Base-by-base conservation (phyloP, 2,888 invertebrate species). In the Chironomus tentans region DNA sequence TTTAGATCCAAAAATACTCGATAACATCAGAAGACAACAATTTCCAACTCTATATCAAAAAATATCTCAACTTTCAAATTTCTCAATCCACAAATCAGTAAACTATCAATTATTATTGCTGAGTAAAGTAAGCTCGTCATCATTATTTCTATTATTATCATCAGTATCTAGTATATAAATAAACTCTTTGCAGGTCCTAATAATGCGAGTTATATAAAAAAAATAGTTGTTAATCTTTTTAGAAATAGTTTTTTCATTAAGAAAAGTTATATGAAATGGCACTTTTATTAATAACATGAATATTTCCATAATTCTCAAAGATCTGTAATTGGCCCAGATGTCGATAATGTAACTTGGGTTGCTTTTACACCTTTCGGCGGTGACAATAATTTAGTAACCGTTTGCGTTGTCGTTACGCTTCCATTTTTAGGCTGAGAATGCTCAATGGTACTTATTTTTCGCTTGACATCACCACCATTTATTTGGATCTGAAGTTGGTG, bases 401-500 rank as follows among this genome's bases (percentile, higher is more conserved):
- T 38, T 38, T 38, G 38, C 38, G 38, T 38, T 38, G 38, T 38
- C 38, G 68, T 68, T n/a, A 56, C 56, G 18, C 15, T 56, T 15
- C 56, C 56, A 56, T 56, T 46, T 47, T 65, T 38, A 10, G 38
- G 38, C 38, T 38, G 38, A 38, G 38, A 38, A 38, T 74, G 68
- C 18, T 48, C 65, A 65, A 65, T 22, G 18, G 56, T 15, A 7
- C 56, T 18, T 10, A 13, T 70, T 18, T 50, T 50, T 21, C 38
- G 22, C 21, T 62, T 62, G 5, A 21, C 50, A 28, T 73, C 73
- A 73, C 73, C 73, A 73, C 73, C 73, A 73, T 73, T 73, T 50
- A 73, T 73, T 62, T 73, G 73, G 13, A 73, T 73, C 65, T 73
- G 73, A 12, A 73, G 62, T 62, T 73, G 73, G 62, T 73, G 73